Evolutionary conservation across 2,888 invertebrate species (phyloP), one percentile per base, ranked within the genome.

Genomic region (Pyrocoelia pectoralis): DNA sequence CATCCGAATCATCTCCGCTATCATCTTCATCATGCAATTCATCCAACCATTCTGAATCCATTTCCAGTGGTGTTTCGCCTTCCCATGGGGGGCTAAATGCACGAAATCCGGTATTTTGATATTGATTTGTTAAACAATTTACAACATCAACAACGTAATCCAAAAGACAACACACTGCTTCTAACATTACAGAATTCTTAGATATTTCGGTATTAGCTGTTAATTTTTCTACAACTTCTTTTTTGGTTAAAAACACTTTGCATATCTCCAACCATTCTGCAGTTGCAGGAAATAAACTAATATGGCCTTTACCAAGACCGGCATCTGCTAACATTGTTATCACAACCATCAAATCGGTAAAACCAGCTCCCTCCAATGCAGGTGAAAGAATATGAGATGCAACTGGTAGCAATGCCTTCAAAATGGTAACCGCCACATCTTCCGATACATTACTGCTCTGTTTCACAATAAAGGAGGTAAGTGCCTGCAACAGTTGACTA

Each of bases 1-100:
- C 95, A 79, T 95, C 95, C n/a, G 94, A 94, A 80, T 97, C 97
- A 74, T 97, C 95, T 13, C 93, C 95, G 53, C 96, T 95, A 70
- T 97, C 97, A 33, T 97, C 97, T 60, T 96, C 97, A 56, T 94
- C 95, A 73, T 91, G 90, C 52, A 92, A 84, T 71, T 97, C 97
- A 65, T 97, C 97, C 9, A 91, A 89, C 84, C 94, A 91, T 72
- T 95, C 94, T 15, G 91, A 87, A 69, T 95, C 95, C 58, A 91
- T 84, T 64, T 91, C 91, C 17, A 89, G 83, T 38, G 89, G 89
- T 1, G 87, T 84, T 50, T 91, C 92, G 9, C 92, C 91, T 72
- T 94, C 93, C 92, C 93, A 93, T 0, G 92, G 91, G 0, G 93
- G 88, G 70, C 87, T 86, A 9, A 87, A 82, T 1, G 86, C 84